Base-by-base conservation (phyloP, 2,888 invertebrate genomes). In the Harpalus rubripes region DNA sequence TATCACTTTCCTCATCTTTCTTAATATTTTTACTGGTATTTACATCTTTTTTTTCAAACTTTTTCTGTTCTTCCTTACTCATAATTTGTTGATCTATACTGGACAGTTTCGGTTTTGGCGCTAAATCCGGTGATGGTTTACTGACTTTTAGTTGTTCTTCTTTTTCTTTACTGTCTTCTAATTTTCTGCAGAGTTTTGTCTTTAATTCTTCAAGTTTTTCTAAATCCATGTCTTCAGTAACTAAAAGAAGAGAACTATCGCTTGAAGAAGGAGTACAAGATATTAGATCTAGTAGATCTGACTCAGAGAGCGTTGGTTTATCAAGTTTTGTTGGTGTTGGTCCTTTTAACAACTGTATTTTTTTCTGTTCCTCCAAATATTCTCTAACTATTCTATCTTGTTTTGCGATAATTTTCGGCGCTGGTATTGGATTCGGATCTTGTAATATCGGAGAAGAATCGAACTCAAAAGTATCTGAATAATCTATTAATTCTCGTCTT, bases 141-240 rank as follows among this genome's bases (percentile, higher is more conserved):
- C 16, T 32, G 22, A 41, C 6, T 41, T 65, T 44, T 44, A 44
- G 10, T 44, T 7, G 76, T 63, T 81, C 59, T n/a, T n/a, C n/a
- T n/a, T n/a, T n/a, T 32, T 87, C 85, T 39, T 86, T 82, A 22
- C 80, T 84, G 56, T 92, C 90, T 87, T 92, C 91, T 12, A 93
- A 88, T 88, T 93, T 92, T 15, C 91, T 91, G 10, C 92, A 90
- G 79, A 93, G 91, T 89, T 92, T 92, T 32, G 91, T 90, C 86
- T 92, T 90, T 58, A 93, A 88, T 86, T 91, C 92, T 61, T 92
- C 91, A 68, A 93, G 89, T 59, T 93, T 92, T 81, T 91, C 90
- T 61, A 93, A 92, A 86, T 93, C 92, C 81, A 93, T 92, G 86
- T 92, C 89, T 7, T 92, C 88, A 86, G 92, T 92, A 87, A 92